phyloP scores from a whole-genome alignment of 1,140 invertebrate species.

The Cheumatopsyche charites region DNA sequence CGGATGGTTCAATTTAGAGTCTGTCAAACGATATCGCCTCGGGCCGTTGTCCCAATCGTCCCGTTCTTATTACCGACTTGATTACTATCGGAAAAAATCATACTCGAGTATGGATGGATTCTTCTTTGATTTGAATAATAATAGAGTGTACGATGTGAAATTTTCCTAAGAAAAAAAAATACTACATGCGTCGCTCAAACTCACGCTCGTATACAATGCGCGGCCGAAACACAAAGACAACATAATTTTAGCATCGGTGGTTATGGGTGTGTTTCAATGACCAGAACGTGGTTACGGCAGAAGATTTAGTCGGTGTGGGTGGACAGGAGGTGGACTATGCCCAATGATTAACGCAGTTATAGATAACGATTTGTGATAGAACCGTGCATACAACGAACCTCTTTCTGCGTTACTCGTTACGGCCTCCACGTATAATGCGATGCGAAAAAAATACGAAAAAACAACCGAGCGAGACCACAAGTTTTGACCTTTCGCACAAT shows the following conservation, averaged over 20 bases:
- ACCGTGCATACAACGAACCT: neutral
- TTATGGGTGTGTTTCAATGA: constrained; percentile 31
- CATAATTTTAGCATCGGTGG: constrained; percentile 29
- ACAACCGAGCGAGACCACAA: no score
- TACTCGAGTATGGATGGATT: no score
- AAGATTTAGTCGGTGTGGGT: constrained; percentile 29
- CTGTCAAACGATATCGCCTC: neutral
- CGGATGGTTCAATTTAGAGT: constrained; percentile 7
- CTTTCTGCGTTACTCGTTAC: no score
- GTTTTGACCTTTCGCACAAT: no score
- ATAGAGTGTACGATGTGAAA: no score
- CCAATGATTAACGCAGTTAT: constrained; percentile 27
- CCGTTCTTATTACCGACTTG: constrained; percentile 6
- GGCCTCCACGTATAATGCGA: no score
- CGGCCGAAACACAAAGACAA: constrained; percentile 22
- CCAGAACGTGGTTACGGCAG: constrained; percentile 19
- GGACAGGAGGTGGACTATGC: constrained; percentile 25
- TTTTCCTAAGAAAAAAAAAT: no score
- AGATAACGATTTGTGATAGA: constrained; percentile 30
- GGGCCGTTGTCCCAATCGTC: neutral
- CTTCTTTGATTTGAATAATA: no score
- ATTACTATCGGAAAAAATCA: neutral
- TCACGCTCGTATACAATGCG: neutral
- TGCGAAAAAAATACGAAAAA: no score
- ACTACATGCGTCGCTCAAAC: neutral